Base-by-base conservation (phyloP, 2,888 invertebrate species). In the Eupithecia dodoneata region DNA sequence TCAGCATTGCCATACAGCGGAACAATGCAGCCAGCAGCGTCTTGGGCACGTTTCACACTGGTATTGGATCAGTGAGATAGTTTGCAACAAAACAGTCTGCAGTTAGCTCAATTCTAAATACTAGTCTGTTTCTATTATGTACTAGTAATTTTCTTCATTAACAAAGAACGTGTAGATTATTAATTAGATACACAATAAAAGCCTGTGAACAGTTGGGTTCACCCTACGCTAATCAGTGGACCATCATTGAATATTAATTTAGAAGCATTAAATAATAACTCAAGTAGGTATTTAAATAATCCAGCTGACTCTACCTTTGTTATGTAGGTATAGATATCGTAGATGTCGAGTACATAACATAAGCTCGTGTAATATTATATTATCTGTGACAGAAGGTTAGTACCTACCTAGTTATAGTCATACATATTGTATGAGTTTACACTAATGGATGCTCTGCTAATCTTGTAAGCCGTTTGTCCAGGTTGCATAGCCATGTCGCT, bases 381-480 rank as follows among this genome's bases (percentile, higher is more conserved):
- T 30, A 30, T 30, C 30, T 30, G 30, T 30, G 30, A 30, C 44
- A 67, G 15, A 67, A 42, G 67, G 44, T 44, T 42, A 67, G 13
- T 67, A 9, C 7, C 5, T 59, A 30, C 59, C 4, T 42, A 15
- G 65, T 41, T 42, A 66, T 30, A 67, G 7, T n/a, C 44, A 69
- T 44, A 6, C 15, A 44, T 15, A n/a, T 69, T 63, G 63, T n/a
- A 69, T 69, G 18, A 69, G 67, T 69, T 44, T 45, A n/a, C 67
- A 44, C n/a, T 69, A 69, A 69, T 69, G 67, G n/a, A 67, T 13
- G 44, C 10, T 45, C 44, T n/a, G n/a, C 7, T 69, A 69, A 69
- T 67, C 67, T 44, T 66, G 15, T 66, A 42, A 66, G 30, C 66
- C 66, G 42, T 6, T 15, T 44, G 67, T 59, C 7, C 9, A 66